Evolutionary conservation across 2,797 vertebrate species (phyloP).

Genomic region (Helostoma temminkii): DNA sequence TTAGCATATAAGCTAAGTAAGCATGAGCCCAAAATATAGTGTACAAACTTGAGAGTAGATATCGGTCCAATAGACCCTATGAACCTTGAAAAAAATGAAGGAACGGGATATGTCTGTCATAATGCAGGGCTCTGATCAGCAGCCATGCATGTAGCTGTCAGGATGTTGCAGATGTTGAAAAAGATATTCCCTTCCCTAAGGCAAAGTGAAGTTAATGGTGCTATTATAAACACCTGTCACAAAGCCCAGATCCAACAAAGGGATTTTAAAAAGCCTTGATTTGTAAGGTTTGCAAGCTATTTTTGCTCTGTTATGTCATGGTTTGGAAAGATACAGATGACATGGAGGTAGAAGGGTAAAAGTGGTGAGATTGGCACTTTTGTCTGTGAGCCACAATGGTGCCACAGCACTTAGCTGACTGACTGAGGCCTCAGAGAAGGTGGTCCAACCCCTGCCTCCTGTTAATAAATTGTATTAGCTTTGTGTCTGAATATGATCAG

Average conservation of each 20-base stretch:
- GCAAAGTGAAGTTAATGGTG: constrained; percentile 63
- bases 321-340: constrained; percentile 1
- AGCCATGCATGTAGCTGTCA: constrained; percentile 66
- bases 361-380: constrained; percentile 39
- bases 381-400: constrained; percentile 28
- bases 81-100: constrained; percentile 38
- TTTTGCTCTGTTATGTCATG: constrained; percentile 21
- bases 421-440: background rate
- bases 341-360: constrained; percentile 14
- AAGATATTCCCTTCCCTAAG: constrained; percentile 46
- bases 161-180: constrained; percentile 61
- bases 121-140: constrained; percentile 42
- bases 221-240: constrained; percentile 77
- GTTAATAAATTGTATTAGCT: no score
- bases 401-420: background rate
- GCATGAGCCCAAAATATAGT: no score
- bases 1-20: background rate
- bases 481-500: no score
- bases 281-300: constrained; percentile 16
- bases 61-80: constrained; percentile 16
- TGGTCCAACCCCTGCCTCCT: no score
- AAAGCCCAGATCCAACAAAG: constrained; percentile 54
- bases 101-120: constrained; percentile 26
- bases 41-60: no score
- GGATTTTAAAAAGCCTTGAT: constrained; percentile 38